Evolutionary conservation across 1,140 invertebrate species (phyloP), one percentile per base, ranked within the genome.

Genomic region (Microvelia longipes): DNA sequence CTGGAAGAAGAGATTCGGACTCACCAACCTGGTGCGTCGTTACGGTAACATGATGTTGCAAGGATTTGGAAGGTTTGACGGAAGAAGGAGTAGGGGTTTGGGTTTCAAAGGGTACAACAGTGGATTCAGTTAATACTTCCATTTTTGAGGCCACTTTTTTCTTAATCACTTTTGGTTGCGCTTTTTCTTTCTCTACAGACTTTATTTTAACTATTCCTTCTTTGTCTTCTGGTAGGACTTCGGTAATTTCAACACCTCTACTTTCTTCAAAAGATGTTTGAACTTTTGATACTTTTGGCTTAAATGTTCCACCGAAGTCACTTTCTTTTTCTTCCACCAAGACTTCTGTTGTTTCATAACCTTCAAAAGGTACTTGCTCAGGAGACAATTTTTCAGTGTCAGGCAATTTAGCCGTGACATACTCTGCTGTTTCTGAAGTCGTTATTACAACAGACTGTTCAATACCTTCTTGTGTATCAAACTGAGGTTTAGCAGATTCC

Each of bases 41-140:
- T 61, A 85, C 77, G 19, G 84, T 79, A 30, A 86, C 80, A 73
- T 82, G 80, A 67, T 80, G 77, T 67, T 81, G 77, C 29, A 80
- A 77, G 29, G 79, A 74, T 66, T 80, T 74, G 13, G 80, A 70
- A 74, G 73, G 71, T 70, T 76, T 78, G 14, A 80, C 79, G n/a
- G 69, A 75, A 72, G 76, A 78, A 62, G 73, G 71, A 30, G 68
- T 72, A 30, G 77, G 79, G 68, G 72, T 76, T 25, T 74, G 69
- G 1, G 78, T 67, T 29, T 77, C 73, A 66, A 83, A 79, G 68
- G 79, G 78, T 27, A 74, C 75, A 28, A 76, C 71, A 26, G 72
- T 64, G 61, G 74, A 76, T 72, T 79, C 77, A 1, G 77, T 75
- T 25, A 80, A 69, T 25, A 78, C 78, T 76, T 84, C 80, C 28